phyloP scores from a whole-genome alignment of 2,113 vertebrate genomes.

The Bungarus multicinctus region DNA sequence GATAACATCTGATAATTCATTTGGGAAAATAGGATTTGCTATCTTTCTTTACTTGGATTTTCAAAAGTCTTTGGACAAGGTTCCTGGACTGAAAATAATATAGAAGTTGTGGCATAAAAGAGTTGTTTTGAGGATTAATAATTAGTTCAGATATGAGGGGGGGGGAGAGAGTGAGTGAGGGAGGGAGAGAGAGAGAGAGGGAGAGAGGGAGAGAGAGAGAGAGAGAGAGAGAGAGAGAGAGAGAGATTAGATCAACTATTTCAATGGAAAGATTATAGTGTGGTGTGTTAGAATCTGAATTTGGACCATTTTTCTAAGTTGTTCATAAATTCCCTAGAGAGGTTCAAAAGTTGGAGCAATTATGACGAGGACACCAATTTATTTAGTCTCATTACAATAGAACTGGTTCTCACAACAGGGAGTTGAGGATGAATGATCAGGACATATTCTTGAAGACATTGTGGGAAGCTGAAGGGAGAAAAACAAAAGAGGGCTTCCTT shows the following conservation, averaged over 20 bases:
- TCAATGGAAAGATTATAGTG: neutral
- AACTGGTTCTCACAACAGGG: neutral
- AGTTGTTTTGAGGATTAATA: neutral
- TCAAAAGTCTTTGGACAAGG: neutral
- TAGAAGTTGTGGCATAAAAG: neutral
- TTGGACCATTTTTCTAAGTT: neutral
- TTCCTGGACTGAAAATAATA: neutral
- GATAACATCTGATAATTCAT: neutral
- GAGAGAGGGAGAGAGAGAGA: no score
- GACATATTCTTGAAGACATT: neutral
- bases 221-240: no score
- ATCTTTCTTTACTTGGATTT: neutral
- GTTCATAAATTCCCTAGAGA: neutral
- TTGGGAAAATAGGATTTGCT: neutral
- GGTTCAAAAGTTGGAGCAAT: neutral
- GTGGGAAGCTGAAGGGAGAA: neutral
- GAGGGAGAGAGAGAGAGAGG: no score
- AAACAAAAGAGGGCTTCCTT: neutral
- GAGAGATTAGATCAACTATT: neutral
- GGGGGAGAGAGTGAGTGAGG: no score
- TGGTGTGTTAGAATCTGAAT: neutral
- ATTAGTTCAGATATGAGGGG: neutral
- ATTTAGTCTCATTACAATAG: neutral
- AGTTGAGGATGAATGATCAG: neutral
- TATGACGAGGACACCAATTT: neutral